A percentile compares a stretch with the other conserved stretches of the same genome.
Conservation (phyloP, 2,888 invertebrate species). For the Tinea trinotella region DNA sequence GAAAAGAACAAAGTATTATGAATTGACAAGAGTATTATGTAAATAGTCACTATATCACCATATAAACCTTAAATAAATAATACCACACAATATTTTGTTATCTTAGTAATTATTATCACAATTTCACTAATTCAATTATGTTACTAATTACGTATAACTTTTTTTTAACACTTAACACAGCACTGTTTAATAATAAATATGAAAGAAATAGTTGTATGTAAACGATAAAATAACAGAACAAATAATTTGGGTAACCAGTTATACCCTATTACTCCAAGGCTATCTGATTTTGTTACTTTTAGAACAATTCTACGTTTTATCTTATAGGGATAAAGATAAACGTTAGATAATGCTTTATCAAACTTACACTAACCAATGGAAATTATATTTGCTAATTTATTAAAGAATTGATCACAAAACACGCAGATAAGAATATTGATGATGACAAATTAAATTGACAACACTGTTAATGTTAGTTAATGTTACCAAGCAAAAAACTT, state of each 20-base stretch:
- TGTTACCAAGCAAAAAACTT: too few species aligned
- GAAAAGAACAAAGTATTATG: neutral
- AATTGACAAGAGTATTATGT: neutral
- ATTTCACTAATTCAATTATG: constrained; percentile 5
- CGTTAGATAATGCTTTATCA: constrained; percentile 14
- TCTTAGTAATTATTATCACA: neutral
- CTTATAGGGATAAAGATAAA: constrained; percentile 12
- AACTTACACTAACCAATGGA: constrained; percentile 14
- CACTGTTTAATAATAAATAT: neutral
- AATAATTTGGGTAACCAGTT: neutral
- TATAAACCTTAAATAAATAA: neutral
- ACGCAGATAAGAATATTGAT: constrained; percentile 16
- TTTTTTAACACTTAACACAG: neutral
- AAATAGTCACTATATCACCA: neutral
- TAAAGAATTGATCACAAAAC: constrained; percentile 8
- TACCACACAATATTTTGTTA: neutral
- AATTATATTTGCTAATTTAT: constrained; percentile 5
- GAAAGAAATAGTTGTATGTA: neutral
- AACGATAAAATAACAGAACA: neutral
- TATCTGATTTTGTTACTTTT: neutral
- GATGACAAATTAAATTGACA: constrained; percentile 16
- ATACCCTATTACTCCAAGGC: constrained; percentile 4
- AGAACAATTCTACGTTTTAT: constrained; percentile 7
- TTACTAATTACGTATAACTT: neutral
- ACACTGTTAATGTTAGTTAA: neutral